phyloP scores from a whole-genome alignment of 1,140 invertebrate species.

The Carcinoscorpius rotundicauda region DNA sequence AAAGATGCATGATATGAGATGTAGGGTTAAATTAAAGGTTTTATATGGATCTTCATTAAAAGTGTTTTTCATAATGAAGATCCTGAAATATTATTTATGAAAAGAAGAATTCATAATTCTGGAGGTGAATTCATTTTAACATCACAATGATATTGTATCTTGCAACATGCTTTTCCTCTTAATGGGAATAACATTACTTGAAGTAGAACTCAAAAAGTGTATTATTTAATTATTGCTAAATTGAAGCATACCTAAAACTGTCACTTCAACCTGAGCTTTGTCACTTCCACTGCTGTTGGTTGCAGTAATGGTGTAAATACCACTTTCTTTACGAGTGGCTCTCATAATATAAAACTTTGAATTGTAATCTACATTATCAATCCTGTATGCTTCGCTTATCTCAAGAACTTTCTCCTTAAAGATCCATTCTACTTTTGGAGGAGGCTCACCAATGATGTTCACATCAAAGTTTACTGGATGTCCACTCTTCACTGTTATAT shows the following conservation, averaged over 20 bases:
- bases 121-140: too few species aligned
- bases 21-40: too few species aligned
- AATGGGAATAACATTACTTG: too few species aligned
- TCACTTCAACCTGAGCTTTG: slow-evolving; percentile 80
- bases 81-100: too few species aligned
- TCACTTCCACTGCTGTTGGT: slow-evolving; percentile 89
- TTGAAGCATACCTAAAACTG: slow-evolving; percentile 45
- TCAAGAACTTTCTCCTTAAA: slow-evolving; percentile 51
- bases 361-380: slow-evolving; percentile 84
- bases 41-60: too few species aligned
- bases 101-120: too few species aligned
- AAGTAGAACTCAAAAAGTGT: too few species aligned
- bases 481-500: slow-evolving; percentile 74
- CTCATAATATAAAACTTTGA: slow-evolving; percentile 76
- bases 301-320: slow-evolving; percentile 76
- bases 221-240: too few species aligned
- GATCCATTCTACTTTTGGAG: slow-evolving; percentile 80
- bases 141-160: too few species aligned
- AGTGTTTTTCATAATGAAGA: too few species aligned
- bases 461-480: slow-evolving; percentile 80
- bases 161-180: too few species aligned
- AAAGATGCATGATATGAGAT: too few species aligned
- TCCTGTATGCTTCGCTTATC: slow-evolving; percentile 28
- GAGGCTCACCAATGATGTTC: slow-evolving; percentile 86
- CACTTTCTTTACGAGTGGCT: slow-evolving; percentile 64